Base-by-base conservation (phyloP, 2,113 vertebrate genomes). In the Hiodon tergisus region DNA sequence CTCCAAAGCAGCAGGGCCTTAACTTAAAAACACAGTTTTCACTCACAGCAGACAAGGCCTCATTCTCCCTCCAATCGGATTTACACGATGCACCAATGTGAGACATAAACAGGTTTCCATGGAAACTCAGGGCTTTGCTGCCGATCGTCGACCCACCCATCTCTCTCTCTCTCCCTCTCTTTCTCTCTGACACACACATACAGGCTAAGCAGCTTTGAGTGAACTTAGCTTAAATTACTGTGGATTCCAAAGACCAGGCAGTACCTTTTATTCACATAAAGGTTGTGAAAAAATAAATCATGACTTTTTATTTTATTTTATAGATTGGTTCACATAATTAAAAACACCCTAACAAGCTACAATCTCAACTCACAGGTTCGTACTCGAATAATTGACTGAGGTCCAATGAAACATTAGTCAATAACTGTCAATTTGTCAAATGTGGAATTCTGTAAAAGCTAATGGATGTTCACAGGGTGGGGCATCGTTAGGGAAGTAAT, bases 41-140 rank as follows among this genome's bases (percentile, higher is more conserved):
- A 84, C 85, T 88, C 83, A 77, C 81, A 87, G 88, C 92, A 92
- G 91, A 93, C 90, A 90, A 83, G 80, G 88, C 90, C 92, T 88
- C 88, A 88, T 93, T 93, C 90, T 89, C 84, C 74, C 89, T 88
- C 93, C 88, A 93, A 94, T 93, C 89, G 91, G 92, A 93, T 92
- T 94, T 95, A 94, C 93, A 93, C 87, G 87, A 93, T 86, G 83
- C 92, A 93, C 88, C 91, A 93, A 89, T 88, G 91, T 87, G 91
- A 94, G 92, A 93, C 93, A 93, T 89, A 92, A 93, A 93, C 82
- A 80, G 67, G 92, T 94, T 81, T 73, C 89, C 90, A 93, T 93
- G 87, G 91, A 82, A 92, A 94, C 90, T 31, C 13, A 14, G 68
- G 82, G 87, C 88, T 87, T 89, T 87, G 85, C 86, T 77, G 81